phyloP scores from a whole-genome alignment of 2,797 vertebrate species.

The Vipera ursinii region DNA sequence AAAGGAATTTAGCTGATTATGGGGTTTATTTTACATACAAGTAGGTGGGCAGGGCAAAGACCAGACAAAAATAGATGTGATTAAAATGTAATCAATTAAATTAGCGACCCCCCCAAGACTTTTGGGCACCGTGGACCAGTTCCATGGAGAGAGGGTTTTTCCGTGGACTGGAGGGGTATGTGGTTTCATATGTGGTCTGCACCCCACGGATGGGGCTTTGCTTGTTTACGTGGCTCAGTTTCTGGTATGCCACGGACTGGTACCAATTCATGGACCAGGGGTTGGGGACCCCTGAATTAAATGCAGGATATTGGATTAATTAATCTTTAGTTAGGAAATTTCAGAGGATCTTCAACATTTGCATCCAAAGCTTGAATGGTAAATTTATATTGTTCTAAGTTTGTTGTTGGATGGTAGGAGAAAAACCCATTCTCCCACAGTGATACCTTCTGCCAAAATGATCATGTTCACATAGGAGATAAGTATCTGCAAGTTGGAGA shows the following conservation, averaged over 20 bases:
- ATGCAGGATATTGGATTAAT: neutral
- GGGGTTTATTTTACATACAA: neutral
- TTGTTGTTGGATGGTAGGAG: neutral
- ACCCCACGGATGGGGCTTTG: neutral
- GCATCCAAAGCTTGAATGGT: neutral
- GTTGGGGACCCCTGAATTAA: neutral
- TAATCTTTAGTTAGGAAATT: neutral
- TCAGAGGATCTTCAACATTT: neutral
- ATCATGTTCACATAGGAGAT: neutral
- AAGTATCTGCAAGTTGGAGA: neutral
- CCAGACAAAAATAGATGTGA: neutral
- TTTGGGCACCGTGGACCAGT: neutral
- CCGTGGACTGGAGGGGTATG: neutral
- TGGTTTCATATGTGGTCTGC: neutral
- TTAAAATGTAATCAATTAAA: neutral
- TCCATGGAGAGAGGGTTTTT: neutral
- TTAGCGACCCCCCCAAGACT: neutral
- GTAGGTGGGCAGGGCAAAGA: neutral
- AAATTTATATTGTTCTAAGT: neutral
- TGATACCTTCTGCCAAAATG: neutral
- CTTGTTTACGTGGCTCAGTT: neutral
- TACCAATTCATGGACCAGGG: accelerated
- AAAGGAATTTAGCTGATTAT: neutral
- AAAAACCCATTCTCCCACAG: neutral
- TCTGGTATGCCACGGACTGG: accelerated